Percentiles rank a stretch among this genome's conserved stretches.
Evolutionary conservation across 2,113 vertebrate genomes (phyloP).

Genomic region (Caranx ignobilis): DNA sequence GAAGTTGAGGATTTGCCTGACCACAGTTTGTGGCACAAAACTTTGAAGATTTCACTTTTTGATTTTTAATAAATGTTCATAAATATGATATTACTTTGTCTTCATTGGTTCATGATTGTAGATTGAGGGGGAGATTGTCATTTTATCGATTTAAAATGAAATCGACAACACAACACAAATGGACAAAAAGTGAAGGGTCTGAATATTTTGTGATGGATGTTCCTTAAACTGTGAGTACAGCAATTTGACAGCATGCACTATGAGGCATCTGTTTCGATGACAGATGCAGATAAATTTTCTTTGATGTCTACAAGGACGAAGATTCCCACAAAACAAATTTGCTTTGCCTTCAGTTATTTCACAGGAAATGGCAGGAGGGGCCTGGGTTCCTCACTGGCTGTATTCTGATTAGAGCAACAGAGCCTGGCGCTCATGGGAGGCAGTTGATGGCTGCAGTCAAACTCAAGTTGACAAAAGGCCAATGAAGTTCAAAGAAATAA

Average conservation of each 20-base stretch:
- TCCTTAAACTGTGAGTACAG: too few relatives aligned
- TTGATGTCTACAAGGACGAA: not conserved
- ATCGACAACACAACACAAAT: not conserved
- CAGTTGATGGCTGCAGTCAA: constrained; percentile 1
- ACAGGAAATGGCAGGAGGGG: not conserved
- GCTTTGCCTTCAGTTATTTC: not conserved
- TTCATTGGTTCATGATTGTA: too few relatives aligned
- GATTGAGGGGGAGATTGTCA: too few relatives aligned
- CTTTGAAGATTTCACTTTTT: too few relatives aligned
- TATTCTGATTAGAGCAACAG: not conserved
- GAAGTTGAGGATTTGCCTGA: too few relatives aligned
- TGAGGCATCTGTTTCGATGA: too few relatives aligned
- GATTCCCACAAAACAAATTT: not conserved
- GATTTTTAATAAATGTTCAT: too few relatives aligned
- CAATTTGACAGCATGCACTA: too few relatives aligned
- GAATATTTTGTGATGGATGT: too few relatives aligned
- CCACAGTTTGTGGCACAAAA: too few relatives aligned
- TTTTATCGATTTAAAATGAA: not conserved
- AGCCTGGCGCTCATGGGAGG: constrained; percentile 24
- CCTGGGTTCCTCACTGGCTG: not conserved
- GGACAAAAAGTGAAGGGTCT: too few relatives aligned
- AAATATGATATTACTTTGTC: too few relatives aligned
- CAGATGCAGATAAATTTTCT: not conserved
- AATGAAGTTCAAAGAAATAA: constrained; percentile 60
- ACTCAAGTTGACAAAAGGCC: constrained; percentile 23